Base-by-base conservation (phyloP, 2,113 vertebrate species). In the Microcebus jonahi region DNA sequence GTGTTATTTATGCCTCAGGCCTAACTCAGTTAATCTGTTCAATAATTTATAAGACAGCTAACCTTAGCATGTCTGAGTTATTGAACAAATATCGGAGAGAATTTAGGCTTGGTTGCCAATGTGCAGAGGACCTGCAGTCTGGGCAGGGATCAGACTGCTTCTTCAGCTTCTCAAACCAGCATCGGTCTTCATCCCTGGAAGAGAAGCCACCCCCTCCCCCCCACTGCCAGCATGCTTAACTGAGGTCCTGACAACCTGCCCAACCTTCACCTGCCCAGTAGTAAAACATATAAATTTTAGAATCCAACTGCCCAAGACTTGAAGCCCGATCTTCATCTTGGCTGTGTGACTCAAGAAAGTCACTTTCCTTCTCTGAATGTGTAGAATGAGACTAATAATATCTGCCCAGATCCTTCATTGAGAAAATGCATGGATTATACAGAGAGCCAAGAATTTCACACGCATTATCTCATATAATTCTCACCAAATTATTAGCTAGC, bases 41-140 rank as follows among this genome's bases (percentile, higher is more conserved):
- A 73, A 87, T 96, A 94, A 97, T 94, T 96, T 96, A 94, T 96
- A 81, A 93, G 90, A 96, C 88, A 97, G 75, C 39, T 85, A 92
- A 75, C 71, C 71, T 92, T 73, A 92, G 83, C 8, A 13, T 27
- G 53, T 94, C 70, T 92, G 76, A 92, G 59, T 75, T 77, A 77
- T 42, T 97, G 81, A 94, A 92, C 82, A 95, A 92, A 92, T 94
- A 90, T 48, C 25, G 8, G 39, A 75, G 87, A 63, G 42, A 90
- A 94, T 93, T 71, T 92, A 90, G 70, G 93, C 80, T 80, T 84
- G 39, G 50, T 61, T 75, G 23, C 82, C 85, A 80, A 89, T 0
- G 21, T 90, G 31, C 29, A 20, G 50, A 36, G 45, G 36, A 87
- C 15, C 50, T 50, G 42, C 68, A 84, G 61, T 42, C 34, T 73